Evolutionary conservation across 2,888 invertebrate genomes (phyloP).

Genomic region (Netelia fuscicornis): DNA sequence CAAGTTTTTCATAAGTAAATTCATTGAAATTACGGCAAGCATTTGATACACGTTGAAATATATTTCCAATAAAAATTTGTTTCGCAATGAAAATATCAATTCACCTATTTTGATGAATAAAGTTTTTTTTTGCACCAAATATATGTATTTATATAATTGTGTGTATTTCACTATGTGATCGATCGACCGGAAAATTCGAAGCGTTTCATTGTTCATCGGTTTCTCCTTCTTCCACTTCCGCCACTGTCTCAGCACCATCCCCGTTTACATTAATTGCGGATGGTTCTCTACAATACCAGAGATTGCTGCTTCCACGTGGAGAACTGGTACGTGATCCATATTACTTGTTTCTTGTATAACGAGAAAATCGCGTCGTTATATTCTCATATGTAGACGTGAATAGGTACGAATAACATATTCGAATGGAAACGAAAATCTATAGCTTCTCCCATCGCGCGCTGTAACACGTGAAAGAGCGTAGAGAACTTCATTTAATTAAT

Average conservation of each 20-base stretch:
- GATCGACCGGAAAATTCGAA: constrained; percentile 16
- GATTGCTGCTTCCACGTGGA: constrained; percentile 13
- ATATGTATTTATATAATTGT: not conserved
- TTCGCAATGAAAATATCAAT: not conserved
- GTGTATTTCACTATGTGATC: constrained; percentile 3
- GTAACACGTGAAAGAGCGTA: constrained; percentile 57
- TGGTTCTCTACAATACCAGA: constrained; percentile 9
- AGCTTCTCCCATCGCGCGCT: constrained; percentile 19
- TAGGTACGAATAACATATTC: constrained; percentile 6
- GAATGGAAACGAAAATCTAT: constrained; percentile 47
- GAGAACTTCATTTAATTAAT: constrained; percentile 77
- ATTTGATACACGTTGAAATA: too few relatives aligned
- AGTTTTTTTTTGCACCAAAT: not conserved
- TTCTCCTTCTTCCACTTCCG: not conserved
- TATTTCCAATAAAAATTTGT: too few relatives aligned
- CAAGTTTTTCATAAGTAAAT: too few relatives aligned
- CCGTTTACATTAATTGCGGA: constrained; percentile 45
- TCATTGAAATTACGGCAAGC: too few relatives aligned
- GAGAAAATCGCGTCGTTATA: not conserved
- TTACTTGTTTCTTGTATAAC: not conserved
- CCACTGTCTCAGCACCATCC: not conserved
- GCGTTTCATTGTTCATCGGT: constrained; percentile 2
- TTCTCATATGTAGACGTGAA: not conserved
- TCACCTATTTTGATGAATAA: not conserved
- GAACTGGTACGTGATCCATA: constrained; percentile 5